phyloP scores from a whole-genome alignment of 2,888 invertebrate genomes.

The Tetrapedia diversipes region DNA sequence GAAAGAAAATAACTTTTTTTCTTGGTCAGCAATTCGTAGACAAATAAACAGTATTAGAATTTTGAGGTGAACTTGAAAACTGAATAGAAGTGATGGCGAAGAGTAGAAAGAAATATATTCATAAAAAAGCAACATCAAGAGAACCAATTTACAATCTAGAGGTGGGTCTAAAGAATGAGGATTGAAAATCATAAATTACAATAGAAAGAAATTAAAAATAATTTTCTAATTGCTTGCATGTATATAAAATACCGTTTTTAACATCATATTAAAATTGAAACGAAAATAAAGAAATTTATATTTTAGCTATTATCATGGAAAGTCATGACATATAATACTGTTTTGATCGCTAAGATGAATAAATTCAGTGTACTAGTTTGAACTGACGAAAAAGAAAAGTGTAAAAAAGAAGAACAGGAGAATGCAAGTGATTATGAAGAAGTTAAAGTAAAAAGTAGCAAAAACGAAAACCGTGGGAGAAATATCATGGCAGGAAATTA shows the following conservation, averaged over 20 bases:
- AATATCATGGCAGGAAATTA: not conserved
- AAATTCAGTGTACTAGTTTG: no score
- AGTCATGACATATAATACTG: not conserved
- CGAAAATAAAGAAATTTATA: not conserved
- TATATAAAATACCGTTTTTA: not conserved
- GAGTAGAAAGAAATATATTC: not conserved
- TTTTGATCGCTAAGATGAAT: no score
- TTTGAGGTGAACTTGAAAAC: not conserved
- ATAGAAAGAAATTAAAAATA: not conserved
- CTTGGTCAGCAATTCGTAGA: not conserved
- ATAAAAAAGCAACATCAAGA: no score
- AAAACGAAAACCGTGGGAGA: no score
- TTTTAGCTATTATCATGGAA: slow-evolving; percentile 12
- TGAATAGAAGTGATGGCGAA: not conserved
- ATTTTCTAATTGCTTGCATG: slow-evolving; percentile 9
- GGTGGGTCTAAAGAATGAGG: no score
- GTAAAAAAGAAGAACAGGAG: no score
- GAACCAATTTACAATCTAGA: no score
- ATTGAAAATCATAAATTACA: not conserved
- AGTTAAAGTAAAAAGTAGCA: no score
- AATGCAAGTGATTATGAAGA: no score
- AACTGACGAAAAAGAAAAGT: no score
- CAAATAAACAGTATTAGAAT: not conserved
- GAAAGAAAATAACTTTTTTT: not conserved
- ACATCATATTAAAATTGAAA: slow-evolving; percentile 1